A percentile compares a stretch with the other conserved stretches of the same genome.
phyloP scores from a whole-genome alignment of 1,140 invertebrate species.

The Riptortus pedestris region DNA sequence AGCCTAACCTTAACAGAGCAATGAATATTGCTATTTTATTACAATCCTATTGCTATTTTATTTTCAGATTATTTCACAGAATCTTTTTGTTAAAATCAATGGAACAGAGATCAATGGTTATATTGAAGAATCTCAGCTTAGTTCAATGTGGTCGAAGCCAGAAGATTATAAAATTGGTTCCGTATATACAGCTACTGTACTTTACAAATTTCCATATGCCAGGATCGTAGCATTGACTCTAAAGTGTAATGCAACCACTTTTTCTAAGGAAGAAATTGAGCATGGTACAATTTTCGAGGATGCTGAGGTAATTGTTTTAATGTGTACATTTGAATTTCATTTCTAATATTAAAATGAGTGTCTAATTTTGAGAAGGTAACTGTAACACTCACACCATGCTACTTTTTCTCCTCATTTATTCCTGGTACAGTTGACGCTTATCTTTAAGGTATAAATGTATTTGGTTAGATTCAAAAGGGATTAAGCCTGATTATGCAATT shows the following conservation, averaged over 20 bases:
- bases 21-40: neutral
- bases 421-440: too few species aligned
- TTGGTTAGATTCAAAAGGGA: too few species aligned
- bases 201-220: conserved; percentile 1
- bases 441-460: too few species aligned
- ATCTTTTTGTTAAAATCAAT: neutral
- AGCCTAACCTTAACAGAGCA: neutral
- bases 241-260: neutral
- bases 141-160: neutral
- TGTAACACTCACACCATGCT: too few species aligned
- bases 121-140: conserved; percentile 3
- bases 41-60: neutral
- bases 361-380: too few species aligned
- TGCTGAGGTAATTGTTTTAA: conserved; percentile 7
- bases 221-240: neutral
- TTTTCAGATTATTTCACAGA: conserved; percentile 2
- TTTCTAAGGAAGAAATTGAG: conserved; percentile 2
- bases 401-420: too few species aligned
- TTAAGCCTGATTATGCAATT: too few species aligned
- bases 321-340: too few species aligned
- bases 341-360: too few species aligned
- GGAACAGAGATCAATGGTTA: neutral
- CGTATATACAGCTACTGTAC: neutral
- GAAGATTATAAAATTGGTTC: neutral
- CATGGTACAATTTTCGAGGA: neutral